Percentiles rank a stretch among this genome's conserved stretches.
phyloP scores from a whole-genome alignment of 2,797 vertebrate species.

The Bryconaethiops microstoma region DNA sequence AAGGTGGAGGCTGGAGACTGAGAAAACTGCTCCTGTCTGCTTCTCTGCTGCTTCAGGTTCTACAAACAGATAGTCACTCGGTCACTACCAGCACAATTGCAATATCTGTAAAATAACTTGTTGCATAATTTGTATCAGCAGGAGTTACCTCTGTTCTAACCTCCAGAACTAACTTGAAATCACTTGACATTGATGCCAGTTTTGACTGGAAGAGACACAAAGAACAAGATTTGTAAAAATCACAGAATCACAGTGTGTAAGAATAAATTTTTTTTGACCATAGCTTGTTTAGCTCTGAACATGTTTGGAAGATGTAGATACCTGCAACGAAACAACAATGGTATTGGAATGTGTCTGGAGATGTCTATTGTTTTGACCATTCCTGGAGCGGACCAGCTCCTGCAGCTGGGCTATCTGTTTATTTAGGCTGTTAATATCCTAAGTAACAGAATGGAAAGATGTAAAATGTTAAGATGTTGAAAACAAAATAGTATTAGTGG shows the following conservation, averaged over 20 bases:
- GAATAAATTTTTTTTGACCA: neutral
- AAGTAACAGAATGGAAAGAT: neutral
- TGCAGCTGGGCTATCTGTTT: conserved; percentile 85
- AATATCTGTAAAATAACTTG: neutral
- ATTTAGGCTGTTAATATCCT: conserved; percentile 85
- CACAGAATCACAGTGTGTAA: neutral
- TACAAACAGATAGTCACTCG: conserved; percentile 48
- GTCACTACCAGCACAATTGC: neutral
- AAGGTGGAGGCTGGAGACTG: conserved; percentile 69
- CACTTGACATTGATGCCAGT: conserved; percentile 83
- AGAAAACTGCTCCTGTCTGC: conserved; percentile 81
- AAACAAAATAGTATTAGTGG: neutral
- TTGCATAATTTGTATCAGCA: neutral
- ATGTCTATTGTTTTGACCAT: conserved; percentile 77
- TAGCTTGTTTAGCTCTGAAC: neutral
- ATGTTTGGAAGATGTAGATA: conserved; percentile 23
- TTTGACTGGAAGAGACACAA: conserved; percentile 73
- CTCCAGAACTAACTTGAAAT: conserved; percentile 85
- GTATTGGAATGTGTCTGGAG: conserved; percentile 83
- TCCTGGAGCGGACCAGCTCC: conserved; percentile 76
- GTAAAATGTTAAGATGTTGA: neutral
- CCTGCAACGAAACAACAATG: conserved; percentile 81
- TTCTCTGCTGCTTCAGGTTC: conserved; percentile 83
- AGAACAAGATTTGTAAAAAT: neutral
- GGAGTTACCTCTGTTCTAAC: conserved; percentile 83